Evolutionary conservation across 1,140 invertebrate species (phyloP).

Genomic region (Drosophila varians): DNA sequence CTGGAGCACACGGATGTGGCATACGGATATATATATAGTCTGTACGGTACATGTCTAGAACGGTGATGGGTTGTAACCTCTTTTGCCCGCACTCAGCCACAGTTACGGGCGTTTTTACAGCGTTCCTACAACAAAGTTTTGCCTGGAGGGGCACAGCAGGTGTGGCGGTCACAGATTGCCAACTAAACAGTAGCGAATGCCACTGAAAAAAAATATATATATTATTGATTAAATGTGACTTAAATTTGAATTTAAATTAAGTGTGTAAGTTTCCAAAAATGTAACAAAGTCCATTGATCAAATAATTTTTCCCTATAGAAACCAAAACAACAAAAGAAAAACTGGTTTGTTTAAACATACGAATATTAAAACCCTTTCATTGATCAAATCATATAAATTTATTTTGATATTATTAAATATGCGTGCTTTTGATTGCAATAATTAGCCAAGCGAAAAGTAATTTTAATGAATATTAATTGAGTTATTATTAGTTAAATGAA

Average conservation of each 20-base stretch:
- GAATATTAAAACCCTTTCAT: not conserved
- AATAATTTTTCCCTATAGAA: too few relatives aligned
- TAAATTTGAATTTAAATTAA: too few relatives aligned
- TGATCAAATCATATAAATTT: not conserved
- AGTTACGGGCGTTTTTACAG: conserved; percentile 5
- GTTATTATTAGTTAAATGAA: not conserved
- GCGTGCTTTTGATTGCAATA: not conserved
- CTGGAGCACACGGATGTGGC: conserved; percentile 11
- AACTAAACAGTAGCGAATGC: conserved; percentile 5
- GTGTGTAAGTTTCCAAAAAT: too few relatives aligned
- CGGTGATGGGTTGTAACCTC: conserved; percentile 35
- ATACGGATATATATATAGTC: conserved; percentile 5
- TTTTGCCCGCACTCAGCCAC: not conserved
- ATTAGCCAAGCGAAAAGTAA: not conserved
- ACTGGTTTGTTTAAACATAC: too few relatives aligned
- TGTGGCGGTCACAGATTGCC: conserved; percentile 42
- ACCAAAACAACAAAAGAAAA: not conserved
- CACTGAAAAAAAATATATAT: conserved; percentile 25
- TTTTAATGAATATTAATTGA: not conserved
- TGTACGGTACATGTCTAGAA: not conserved
- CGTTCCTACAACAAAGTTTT: conserved; percentile 36
- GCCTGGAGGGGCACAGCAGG: conserved; percentile 28
- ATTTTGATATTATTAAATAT: not conserved
- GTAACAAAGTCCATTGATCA: too few relatives aligned
- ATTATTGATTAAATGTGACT: too few relatives aligned